Base-by-base conservation (phyloP, 2,888 invertebrate genomes). In the Heteropelma amictum region DNA sequence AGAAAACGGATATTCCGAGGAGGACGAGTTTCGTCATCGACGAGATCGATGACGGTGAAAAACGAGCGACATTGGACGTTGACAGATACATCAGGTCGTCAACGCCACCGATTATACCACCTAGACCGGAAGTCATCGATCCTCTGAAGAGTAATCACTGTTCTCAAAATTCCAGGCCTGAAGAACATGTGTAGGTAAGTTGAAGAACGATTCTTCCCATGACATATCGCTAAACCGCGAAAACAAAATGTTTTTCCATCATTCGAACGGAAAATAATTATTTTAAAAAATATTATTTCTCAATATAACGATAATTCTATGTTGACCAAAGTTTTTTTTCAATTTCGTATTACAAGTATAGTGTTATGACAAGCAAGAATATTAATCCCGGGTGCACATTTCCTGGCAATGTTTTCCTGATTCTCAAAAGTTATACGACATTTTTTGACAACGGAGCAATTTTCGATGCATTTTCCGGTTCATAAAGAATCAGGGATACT, bases 181-280 rank as follows among this genome's bases (percentile, higher is more conserved):
- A 79, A 74, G 84, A 84, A 54, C 79, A 82, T 49, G 83, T 85
- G 10, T 84, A 83, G 82, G 84, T 85, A 21, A 84, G 83, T 76
- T 35, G 10, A n/a, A n/a, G n/a, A n/a, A n/a, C n/a, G n/a, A 35
- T 38, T 60, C 21, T 8, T 28, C 28, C 8, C 30, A 47, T 56
- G 42, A 51, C 21, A 28, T 17, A 14, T n/a, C 26, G 23, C 26
- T 3, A 6, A 8, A 0, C 10, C n/a, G n/a, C 8, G 21, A 45
- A n/a, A 12, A 33, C 6, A 12, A 33, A 19, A 4, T 12, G 6
- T 40, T 40, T 40, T 30, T 28, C 4, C n/a, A n/a, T n/a, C n/a
- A n/a, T n/a, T n/a, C n/a, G n/a, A n/a, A n/a, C n/a, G n/a, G n/a
- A n/a, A n/a, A n/a, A n/a, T n/a, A n/a, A n/a, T n/a, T n/a, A n/a